Base-by-base conservation (phyloP, 2,888 invertebrate genomes). In the Mystacides longicornis region DNA sequence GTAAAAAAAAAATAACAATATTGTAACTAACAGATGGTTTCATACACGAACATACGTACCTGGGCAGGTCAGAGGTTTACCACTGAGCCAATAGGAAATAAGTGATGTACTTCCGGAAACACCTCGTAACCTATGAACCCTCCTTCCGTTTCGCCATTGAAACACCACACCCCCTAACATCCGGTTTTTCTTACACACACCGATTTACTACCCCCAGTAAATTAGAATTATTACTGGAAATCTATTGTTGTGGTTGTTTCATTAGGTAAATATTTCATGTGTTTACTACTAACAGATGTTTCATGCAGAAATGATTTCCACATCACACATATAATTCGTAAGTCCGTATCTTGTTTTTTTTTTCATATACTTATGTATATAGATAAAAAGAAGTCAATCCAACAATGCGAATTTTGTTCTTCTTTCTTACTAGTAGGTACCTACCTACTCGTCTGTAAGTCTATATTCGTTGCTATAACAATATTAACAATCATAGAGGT, bases 91-190 rank as follows among this genome's bases (percentile, higher is more conserved):
- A 55, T 57, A 20, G 56, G 43, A 51, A 47, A 31, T 22, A 45
- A 23, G 52, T n/a, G 49, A 21, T n/a, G 23, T 21, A 19, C 23
- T 49, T 49, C 52, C 56, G 52, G 54, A 52, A 52, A 52, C 54
- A 54, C 57, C 54, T 52, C 49, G 52, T 23, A 43, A 54, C 55
- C 60, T 51, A 22, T 57, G 60, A 60, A 54, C 60, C 60, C 57
- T 55, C 56, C 58, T 57, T 59, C 59, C 59, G 59, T 56, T 19
- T 43, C 45, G 47, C 46, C 46, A 54, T 53, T 33, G 53, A 53
- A 53, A 23, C 46, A 46, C n/a, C 52, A 46, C 52, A 45, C 43
- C 55, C 52, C 51, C 22, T n/a, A n/a, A 46, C 42, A 47, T 55
- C 47, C 51, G 51, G 55, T 51, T 55, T 55, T 55, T 51, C 45